phyloP scores from a whole-genome alignment of 1,140 invertebrate species.

The Drosophila chauvacae region DNA sequence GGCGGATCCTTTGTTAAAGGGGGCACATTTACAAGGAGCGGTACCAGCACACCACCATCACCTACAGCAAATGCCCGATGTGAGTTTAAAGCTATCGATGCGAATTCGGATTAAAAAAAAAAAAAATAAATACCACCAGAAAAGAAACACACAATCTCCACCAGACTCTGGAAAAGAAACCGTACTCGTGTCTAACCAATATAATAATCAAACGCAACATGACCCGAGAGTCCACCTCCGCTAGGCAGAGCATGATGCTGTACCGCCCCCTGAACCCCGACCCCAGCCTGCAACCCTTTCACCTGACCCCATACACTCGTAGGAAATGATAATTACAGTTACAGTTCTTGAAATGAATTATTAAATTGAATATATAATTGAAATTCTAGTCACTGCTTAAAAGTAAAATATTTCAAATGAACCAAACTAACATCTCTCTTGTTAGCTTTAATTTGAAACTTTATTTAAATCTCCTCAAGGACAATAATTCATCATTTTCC shows the following conservation, averaged over 20 bases:
- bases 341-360: background rate
- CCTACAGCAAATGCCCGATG: constrained; percentile 86
- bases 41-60: constrained; percentile 91
- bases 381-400: too few species aligned
- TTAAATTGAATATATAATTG: too few species aligned
- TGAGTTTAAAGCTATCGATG: constrained; percentile 81
- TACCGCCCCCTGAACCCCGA: constrained; percentile 10
- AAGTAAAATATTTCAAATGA: background rate
- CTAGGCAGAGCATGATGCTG: constrained; percentile 48
- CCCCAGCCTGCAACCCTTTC: constrained; percentile 12
- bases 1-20: constrained; percentile 90
- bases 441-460: background rate
- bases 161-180: constrained; percentile 37
- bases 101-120: constrained; percentile 44
- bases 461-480: background rate
- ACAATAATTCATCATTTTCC: background rate
- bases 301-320: background rate
- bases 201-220: constrained; percentile 38
- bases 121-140: constrained; percentile 5
- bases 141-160: constrained; percentile 25
- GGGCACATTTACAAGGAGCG: constrained; percentile 91
- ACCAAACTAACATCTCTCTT: background rate
- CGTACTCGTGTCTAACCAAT: constrained; percentile 36
- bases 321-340: constrained; percentile 2
- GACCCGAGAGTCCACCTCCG: constrained; percentile 15